A percentile compares a stretch with the other conserved stretches of the same genome.
Evolutionary conservation across 64 coral and sea anemone genomes (phyloP).

Genomic region (Platygyra sinensis): DNA sequence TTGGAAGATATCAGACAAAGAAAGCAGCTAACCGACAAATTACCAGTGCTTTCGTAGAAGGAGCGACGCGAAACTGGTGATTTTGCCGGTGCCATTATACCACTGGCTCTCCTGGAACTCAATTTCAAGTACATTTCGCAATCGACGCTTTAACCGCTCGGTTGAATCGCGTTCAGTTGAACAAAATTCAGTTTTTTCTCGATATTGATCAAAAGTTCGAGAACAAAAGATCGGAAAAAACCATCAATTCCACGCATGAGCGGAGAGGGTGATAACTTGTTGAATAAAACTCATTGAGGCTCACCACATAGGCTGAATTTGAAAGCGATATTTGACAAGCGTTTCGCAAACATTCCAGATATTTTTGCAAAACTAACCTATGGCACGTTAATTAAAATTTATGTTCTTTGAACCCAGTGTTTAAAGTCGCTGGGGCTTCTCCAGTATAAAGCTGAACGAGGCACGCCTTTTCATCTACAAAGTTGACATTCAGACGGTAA

Average conservation of each 20-base stretch:
- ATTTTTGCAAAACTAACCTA: background rate
- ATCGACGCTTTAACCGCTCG: background rate
- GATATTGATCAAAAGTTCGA: background rate
- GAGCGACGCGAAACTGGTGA: background rate
- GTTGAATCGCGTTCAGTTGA: background rate
- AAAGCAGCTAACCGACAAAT: slow-evolving; percentile 26
- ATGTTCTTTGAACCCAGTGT: background rate
- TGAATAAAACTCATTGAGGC: slow-evolving; percentile 10
- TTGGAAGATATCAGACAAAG: slow-evolving; percentile 12
- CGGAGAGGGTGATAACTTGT: slow-evolving; percentile 16
- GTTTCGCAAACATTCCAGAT: background rate
- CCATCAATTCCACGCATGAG: slow-evolving; percentile 29
- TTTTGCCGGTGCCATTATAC: background rate
- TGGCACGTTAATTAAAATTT: background rate
- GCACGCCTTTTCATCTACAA: background rate
- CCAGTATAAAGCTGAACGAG: background rate
- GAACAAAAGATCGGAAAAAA: slow-evolving; percentile 5
- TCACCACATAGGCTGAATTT: background rate
- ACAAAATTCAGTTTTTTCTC: background rate
- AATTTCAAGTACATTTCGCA: background rate
- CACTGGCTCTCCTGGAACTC: background rate
- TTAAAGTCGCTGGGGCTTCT: background rate
- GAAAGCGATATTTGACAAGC: background rate
- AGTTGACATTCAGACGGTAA: background rate
- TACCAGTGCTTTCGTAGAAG: slow-evolving; percentile 15